Conservation (phyloP, 2,113 vertebrate species). For the Triplophysa tibetana region DNA sequence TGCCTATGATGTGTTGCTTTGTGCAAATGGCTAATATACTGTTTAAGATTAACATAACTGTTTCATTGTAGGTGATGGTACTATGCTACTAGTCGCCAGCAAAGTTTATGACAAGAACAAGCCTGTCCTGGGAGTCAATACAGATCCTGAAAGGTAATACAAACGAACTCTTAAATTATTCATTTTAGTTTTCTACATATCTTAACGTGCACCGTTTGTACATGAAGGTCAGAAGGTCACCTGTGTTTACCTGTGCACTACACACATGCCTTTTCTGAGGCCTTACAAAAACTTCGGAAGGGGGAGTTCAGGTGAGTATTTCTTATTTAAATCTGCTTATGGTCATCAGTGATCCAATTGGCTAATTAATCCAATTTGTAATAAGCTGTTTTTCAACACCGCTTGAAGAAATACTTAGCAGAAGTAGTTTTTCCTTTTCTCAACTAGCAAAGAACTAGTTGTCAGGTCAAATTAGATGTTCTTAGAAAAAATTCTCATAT, state of each 20-base stretch:
- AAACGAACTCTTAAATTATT: neutral
- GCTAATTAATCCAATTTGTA: neutral
- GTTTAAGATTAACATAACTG: slow-evolving; percentile 18
- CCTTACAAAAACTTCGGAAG: slow-evolving; percentile 84
- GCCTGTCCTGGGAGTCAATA: slow-evolving; percentile 95
- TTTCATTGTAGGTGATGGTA: slow-evolving; percentile 85
- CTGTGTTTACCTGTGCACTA: slow-evolving; percentile 93
- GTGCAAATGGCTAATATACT: neutral
- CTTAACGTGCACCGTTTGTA: slow-evolving; percentile 18
- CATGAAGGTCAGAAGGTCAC: slow-evolving; percentile 88
- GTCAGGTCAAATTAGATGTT: neutral
- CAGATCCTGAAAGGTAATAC: slow-evolving; percentile 94
- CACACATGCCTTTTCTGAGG: slow-evolving; percentile 90
- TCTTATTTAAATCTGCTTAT: neutral
- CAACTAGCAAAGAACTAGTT: neutral
- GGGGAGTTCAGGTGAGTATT: slow-evolving; percentile 95
- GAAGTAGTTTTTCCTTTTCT: neutral
- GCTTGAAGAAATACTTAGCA: neutral
- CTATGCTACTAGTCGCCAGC: slow-evolving; percentile 96
- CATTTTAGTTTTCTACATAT: neutral
- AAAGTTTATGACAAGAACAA: slow-evolving; percentile 92
- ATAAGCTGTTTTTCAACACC: slow-evolving; percentile 6
- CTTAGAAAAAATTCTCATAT: neutral
- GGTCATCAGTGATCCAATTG: neutral
- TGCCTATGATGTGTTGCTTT: no score